These are phyloP conservation scores for Trachelus stipa DNA, from an alignment of 2,888 invertebrate species.

Conservation along the genomic window DNA sequence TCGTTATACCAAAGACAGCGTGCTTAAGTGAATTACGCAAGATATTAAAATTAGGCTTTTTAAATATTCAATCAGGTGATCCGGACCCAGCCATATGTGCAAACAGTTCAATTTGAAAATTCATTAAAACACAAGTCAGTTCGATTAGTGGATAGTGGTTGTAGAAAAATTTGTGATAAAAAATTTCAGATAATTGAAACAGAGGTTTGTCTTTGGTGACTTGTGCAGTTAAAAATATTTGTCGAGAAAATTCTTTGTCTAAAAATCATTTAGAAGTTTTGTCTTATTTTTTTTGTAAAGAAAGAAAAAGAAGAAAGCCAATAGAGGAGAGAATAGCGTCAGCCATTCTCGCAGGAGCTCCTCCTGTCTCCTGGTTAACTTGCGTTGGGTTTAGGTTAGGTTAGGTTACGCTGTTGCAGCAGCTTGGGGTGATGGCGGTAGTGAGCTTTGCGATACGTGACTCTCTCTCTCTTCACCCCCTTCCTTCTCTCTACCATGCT, in stretches of 20 bases:
- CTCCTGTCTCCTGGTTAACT: neutral
- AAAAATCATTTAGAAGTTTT: neutral
- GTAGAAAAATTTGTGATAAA: no score
- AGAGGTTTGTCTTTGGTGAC: no score
- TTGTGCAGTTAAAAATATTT: no score
- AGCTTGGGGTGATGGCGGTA: conserved; percentile 18
- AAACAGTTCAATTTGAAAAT: neutral
- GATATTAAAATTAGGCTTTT: neutral
- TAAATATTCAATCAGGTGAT: neutral
- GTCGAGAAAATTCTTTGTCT: no score
- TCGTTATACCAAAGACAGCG: neutral
- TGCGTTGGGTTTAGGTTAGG: neutral
- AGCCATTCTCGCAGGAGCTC: neutral
- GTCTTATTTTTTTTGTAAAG: neutral
- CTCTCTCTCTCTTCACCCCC: neutral
- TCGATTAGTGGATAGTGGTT: no score
- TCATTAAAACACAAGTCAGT: neutral
- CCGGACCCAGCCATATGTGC: neutral
- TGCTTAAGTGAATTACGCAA: neutral
- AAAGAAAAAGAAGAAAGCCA: conserved; percentile 12
- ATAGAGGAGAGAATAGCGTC: neutral
- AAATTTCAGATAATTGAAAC: no score
- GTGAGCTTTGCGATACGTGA: conserved; percentile 45
- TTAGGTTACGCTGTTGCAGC: neutral
- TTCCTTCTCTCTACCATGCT: neutral